Evolutionary conservation across 1,140 invertebrate species (phyloP), one percentile per base, ranked within the genome.

Genomic region (Rhyzopertha dominica): DNA sequence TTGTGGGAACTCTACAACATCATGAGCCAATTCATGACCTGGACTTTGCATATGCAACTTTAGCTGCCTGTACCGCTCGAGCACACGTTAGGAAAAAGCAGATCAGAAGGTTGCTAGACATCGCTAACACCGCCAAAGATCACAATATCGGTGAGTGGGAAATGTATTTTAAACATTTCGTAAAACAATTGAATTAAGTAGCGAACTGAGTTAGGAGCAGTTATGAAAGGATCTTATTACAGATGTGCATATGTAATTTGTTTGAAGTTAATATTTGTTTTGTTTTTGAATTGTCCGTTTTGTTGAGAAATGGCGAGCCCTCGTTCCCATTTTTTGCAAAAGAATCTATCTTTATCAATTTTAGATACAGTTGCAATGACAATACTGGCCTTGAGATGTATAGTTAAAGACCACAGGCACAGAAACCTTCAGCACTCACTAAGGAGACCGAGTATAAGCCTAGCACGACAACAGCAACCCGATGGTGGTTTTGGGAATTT

Each of bases 401-500:
- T 90, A 41, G 82, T 86, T n/a, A 85, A 84, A 48, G 86, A 88
- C 52, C 85, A 88, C 57, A 74, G 83, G 1, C 85, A 87, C 59
- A 75, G 85, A 20, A 86, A 86, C 54, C 66, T 90, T 19, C 78
- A 83, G 46, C 84, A 86, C 57, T 87, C 85, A 54, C 74, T 89
- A 9, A 71, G 81, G 3, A 79, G 83, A 22, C 85, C 86, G 1
- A 79, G 85, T 47, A 73, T 81, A 0, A 79, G 78, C 1, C 65
- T 92, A 39, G 85, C 84, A n/a, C 69, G 78, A 9, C 79, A 85
- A 44, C 88, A 91, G 62, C 75, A 80, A 54, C 68, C 77, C 1
- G 85, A 88, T 45, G 87, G 88, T 8, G 82, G 85, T 57, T 90
- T 90, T 59, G 87, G 86, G 0, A 85, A 84, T 38, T 61, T 90